Base-by-base conservation (phyloP, 2,797 vertebrate genomes). In the Scarus forsteni region DNA sequence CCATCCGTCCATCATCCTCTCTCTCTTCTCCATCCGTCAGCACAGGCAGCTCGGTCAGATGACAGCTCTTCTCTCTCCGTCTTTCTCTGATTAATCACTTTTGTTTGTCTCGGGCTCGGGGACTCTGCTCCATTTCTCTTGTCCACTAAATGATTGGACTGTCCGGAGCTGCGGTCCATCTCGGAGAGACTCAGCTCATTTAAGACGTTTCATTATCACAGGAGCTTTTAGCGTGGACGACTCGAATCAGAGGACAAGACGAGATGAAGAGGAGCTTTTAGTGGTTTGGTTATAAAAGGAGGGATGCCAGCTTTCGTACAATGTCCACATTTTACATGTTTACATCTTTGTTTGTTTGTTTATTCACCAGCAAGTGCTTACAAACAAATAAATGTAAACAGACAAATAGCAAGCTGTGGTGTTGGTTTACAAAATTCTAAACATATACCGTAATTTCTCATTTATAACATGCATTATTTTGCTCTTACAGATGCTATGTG, bases 121-220 rank as follows among this genome's bases (percentile, higher is more conserved):
- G 6, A 7, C 61, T 60, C 60, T 43, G 50, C 36, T 18, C 57
- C 52, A n/a, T 63, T 69, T 66, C 38, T 79, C 67, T 79, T 60
- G 57, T 82, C 65, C 48, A 40, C 51, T 60, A 36, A 84, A 63
- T 45, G 63, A 80, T 75, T n/a, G 40, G 66, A 35, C 51, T 6
- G 14, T 35, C 56, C 18, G 10, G 61, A 65, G 67, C 66, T 43
- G 60, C 61, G 62, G 10, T 66, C 36, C 60, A 42, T 56, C 73
- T 75, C 50, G 76, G 18, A 66, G 84, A 69, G 75, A 44, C 42
- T 54, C 67, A 15, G 75, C 70, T 75, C 65, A 46, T 66, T 77
- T 65, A 77, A 68, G 73, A 60, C 55, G 55, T 85, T 88, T 88
- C 58, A 73, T 85, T 77, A 81, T 56, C 59, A 69, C 64, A 8